Evolutionary conservation across 2,888 invertebrate genomes (phyloP).

Genomic region (Choreutis nemorana): DNA sequence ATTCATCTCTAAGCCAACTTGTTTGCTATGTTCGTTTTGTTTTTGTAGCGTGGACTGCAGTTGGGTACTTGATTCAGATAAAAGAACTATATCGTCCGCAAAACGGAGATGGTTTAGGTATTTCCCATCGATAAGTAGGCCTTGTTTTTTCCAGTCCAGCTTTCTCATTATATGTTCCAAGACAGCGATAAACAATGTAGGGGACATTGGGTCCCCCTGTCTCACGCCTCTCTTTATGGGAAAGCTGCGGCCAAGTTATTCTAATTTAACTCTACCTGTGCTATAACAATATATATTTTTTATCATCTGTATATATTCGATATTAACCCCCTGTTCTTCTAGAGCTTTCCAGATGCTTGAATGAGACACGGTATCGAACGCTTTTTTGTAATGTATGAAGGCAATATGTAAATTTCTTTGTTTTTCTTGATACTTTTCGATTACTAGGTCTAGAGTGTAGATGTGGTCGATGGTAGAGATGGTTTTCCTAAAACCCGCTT

Average conservation of each 20-base stretch:
- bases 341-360: conserved; percentile 4
- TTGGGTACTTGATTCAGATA: too few species aligned
- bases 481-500: conserved; percentile 7
- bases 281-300: conserved; percentile 2
- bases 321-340: conserved; percentile 1
- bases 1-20: too few species aligned
- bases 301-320: conserved; percentile 1
- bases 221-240: conserved; percentile 8
- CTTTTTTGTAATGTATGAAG: conserved; percentile 9
- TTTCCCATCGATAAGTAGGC: too few species aligned
- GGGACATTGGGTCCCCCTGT: conserved; percentile 8
- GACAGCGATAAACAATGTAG: conserved; percentile 10
- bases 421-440: conserved; percentile 9
- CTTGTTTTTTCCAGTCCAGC: too few species aligned
- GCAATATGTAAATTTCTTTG: conserved; percentile 7
- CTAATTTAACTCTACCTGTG: conserved; percentile 1
- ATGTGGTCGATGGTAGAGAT: conserved; percentile 9
- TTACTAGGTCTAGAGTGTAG: conserved; percentile 7
- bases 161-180: too few species aligned
- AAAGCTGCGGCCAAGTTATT: conserved; percentile 3
- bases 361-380: conserved; percentile 7
- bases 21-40: too few species aligned
- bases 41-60: too few species aligned
- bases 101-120: too few species aligned
- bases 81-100: too few species aligned